Percentiles rank a stretch among this genome's conserved stretches.
phyloP scores from a whole-genome alignment of 2,888 invertebrate species.

The Lepidochrysops patricia region DNA sequence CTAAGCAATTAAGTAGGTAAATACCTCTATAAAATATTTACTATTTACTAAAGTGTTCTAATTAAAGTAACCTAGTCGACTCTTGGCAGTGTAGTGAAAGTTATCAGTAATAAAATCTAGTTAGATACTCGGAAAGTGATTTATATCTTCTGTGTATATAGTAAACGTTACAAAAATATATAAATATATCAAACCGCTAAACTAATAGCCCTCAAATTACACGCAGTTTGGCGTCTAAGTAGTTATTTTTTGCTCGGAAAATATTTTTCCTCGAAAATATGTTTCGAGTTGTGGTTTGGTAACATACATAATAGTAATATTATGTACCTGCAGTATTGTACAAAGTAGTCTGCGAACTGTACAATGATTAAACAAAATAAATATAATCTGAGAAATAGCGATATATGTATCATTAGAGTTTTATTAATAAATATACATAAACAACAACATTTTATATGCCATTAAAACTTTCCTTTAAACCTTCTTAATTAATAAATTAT shows the following conservation, averaged over 20 bases:
- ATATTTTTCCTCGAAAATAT: too few relatives aligned
- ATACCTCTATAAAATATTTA: too few relatives aligned
- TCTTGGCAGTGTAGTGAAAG: not conserved
- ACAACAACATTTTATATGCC: not conserved
- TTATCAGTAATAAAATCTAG: not conserved
- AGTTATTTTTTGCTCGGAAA: too few relatives aligned
- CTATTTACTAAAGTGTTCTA: not conserved
- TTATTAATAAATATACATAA: not conserved
- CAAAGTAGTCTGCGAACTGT: too few relatives aligned
- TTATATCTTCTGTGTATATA: not conserved
- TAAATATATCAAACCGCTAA: not conserved
- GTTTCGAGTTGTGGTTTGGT: too few relatives aligned
- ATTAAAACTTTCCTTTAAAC: not conserved
- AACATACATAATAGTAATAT: too few relatives aligned
- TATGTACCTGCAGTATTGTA: too few relatives aligned
- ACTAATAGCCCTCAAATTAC: not conserved
- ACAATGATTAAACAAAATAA: too few relatives aligned
- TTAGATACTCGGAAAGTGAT: not conserved
- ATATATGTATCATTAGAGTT: too few relatives aligned
- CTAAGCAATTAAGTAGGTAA: not conserved
- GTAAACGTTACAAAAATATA: not conserved
- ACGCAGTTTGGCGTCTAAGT: not conserved
- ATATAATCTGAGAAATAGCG: too few relatives aligned
- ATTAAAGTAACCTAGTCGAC: not conserved
- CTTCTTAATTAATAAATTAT: not conserved